Evolutionary conservation across 2,888 invertebrate genomes (phyloP).

Genomic region (Lochmaea capreae): DNA sequence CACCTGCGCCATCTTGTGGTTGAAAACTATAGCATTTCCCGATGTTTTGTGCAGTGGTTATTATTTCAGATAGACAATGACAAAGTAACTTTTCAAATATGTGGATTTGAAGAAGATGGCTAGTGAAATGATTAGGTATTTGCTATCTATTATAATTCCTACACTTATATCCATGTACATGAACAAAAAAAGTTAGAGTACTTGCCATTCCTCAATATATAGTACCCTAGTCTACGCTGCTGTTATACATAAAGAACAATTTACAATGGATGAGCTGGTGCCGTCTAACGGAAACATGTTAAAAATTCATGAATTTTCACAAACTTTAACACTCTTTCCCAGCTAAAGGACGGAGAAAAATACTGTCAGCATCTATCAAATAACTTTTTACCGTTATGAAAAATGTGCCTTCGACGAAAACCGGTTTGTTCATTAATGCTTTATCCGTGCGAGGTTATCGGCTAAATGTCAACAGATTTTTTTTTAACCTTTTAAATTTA

Average conservation of each 20-base stretch:
- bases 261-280: slow-evolving; percentile 29
- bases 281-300: slow-evolving; percentile 32
- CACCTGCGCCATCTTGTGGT: no score
- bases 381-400: slow-evolving; percentile 38
- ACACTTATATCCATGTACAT: no score
- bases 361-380: slow-evolving; percentile 39
- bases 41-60: no score
- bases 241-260: slow-evolving; percentile 30
- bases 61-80: no score
- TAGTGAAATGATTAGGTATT: no score
- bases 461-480: slow-evolving; percentile 27
- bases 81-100: no score
- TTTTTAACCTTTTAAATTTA: slow-evolving; percentile 28
- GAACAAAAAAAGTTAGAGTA: no score
- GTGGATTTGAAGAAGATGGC: no score
- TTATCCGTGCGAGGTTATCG: slow-evolving; percentile 31
- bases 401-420: slow-evolving; percentile 35
- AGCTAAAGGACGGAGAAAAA: slow-evolving; percentile 33
- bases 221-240: not conserved
- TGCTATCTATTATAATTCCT: no score
- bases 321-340: slow-evolving; percentile 36
- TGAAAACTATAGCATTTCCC: no score
- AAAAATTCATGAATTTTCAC: slow-evolving; percentile 37
- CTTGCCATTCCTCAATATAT: not conserved
- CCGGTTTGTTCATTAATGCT: slow-evolving; percentile 34